Percentiles rank a stretch among this genome's conserved stretches.
Evolutionary conservation across 2,113 vertebrate species (phyloP).

Genomic region (Triplophysa dalaica): DNA sequence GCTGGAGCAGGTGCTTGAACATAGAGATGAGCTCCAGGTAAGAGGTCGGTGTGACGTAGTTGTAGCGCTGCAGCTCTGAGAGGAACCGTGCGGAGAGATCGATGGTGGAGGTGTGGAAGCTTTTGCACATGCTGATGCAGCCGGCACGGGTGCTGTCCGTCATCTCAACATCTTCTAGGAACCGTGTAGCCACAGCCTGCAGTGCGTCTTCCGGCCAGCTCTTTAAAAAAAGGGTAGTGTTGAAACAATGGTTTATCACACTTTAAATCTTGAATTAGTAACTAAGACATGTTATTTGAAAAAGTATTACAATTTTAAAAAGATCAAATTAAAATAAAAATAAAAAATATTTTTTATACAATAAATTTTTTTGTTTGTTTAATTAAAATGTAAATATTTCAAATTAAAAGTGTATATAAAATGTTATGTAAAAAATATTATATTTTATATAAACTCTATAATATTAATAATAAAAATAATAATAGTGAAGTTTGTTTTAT

Average conservation of each 20-base stretch:
- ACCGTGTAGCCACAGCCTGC: slow-evolving; percentile 85
- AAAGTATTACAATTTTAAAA: too few relatives aligned
- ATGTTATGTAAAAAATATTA: too few relatives aligned
- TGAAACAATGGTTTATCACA: neutral
- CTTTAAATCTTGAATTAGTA: neutral
- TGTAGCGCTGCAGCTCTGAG: slow-evolving; percentile 81
- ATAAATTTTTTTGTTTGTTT: too few relatives aligned
- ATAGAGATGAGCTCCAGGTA: slow-evolving; percentile 92
- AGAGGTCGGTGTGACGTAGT: slow-evolving; percentile 92
- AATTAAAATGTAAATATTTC: too few relatives aligned
- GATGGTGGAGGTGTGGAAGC: slow-evolving; percentile 86
- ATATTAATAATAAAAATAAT: too few relatives aligned
- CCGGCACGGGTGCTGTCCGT: slow-evolving; percentile 75
- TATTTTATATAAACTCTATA: too few relatives aligned
- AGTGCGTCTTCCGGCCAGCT: slow-evolving; percentile 89
- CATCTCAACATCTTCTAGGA: slow-evolving; percentile 87
- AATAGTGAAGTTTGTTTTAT: too few relatives aligned
- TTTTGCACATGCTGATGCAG: slow-evolving; percentile 89
- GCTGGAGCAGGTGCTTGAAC: slow-evolving; percentile 82
- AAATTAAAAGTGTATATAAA: too few relatives aligned
- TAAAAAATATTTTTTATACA: too few relatives aligned
- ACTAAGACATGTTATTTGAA: too few relatives aligned
- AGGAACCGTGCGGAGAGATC: slow-evolving; percentile 77
- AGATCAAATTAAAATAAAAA: too few relatives aligned
- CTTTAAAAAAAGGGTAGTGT: slow-evolving; percentile 61